Evolutionary conservation across 2,113 vertebrate species (phyloP).

Genomic region (Tachuris rubrigastra): DNA sequence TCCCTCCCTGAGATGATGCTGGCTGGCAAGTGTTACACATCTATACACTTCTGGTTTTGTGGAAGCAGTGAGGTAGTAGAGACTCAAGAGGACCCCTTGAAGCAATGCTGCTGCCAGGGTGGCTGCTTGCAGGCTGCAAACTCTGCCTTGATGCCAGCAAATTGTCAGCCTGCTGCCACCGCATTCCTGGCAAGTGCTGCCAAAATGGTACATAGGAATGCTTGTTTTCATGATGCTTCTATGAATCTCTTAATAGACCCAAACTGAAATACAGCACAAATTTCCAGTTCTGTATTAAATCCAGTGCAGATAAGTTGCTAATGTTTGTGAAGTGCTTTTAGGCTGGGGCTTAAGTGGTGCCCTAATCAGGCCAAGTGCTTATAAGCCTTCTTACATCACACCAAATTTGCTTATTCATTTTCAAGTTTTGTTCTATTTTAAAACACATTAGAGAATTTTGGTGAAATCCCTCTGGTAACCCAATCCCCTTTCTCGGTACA

Average conservation of each 20-base stretch:
- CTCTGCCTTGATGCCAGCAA: not conserved
- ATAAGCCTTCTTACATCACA: not conserved
- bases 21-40: not conserved
- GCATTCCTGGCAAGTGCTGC: not conserved
- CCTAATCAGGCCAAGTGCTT: not conserved
- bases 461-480: not conserved
- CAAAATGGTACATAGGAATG: not conserved
- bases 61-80: not conserved
- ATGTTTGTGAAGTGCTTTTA: not conserved
- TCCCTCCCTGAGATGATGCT: not conserved
- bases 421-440: not conserved
- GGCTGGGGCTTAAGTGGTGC: not conserved
- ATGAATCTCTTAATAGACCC: not conserved
- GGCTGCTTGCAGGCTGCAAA: not conserved
- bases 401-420: not conserved
- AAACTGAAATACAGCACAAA: not conserved
- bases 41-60: not conserved
- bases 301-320: accelerated
- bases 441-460: not conserved
- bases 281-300: not conserved
- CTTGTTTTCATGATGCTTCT: not conserved
- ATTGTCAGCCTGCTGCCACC: not conserved
- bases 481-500: not conserved
- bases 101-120: accelerated
- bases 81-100: too few species aligned